Evolutionary conservation across 2,888 invertebrate genomes (phyloP).

Genomic region (Tipula vernalis): DNA sequence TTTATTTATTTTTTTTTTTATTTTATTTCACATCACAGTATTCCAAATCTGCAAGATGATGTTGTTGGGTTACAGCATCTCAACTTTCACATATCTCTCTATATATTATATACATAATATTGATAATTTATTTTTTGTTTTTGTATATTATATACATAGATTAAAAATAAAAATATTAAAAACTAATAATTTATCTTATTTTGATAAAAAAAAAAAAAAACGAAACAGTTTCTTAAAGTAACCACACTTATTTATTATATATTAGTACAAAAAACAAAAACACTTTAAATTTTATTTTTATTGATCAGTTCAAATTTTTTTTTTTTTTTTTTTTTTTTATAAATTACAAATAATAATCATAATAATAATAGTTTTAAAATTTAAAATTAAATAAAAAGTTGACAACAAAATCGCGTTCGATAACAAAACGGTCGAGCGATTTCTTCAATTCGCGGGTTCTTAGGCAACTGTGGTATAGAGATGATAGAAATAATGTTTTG

Average conservation of each 20-base stretch:
- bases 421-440: slow-evolving; percentile 34
- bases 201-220: neutral
- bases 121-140: neutral
- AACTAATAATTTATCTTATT: neutral
- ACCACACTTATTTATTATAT: neutral
- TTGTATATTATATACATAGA: neutral
- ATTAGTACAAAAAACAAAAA: neutral
- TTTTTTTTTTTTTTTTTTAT: neutral
- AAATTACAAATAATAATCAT: neutral
- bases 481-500: slow-evolving; percentile 17
- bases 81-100: neutral
- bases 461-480: slow-evolving; percentile 33
- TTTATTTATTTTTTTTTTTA: neutral
- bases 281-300: neutral
- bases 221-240: neutral
- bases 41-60: neutral
- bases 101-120: neutral
- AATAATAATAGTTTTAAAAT: neutral
- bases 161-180: neutral
- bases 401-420: slow-evolving; percentile 14
- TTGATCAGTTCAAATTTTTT: neutral
- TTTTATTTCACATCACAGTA: neutral
- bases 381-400: slow-evolving; percentile 1
- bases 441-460: slow-evolving; percentile 39
- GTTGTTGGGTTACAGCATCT: neutral